Conservation (phyloP, 1,140 invertebrate genomes). For the Zeugodacus cucurbitae region DNA sequence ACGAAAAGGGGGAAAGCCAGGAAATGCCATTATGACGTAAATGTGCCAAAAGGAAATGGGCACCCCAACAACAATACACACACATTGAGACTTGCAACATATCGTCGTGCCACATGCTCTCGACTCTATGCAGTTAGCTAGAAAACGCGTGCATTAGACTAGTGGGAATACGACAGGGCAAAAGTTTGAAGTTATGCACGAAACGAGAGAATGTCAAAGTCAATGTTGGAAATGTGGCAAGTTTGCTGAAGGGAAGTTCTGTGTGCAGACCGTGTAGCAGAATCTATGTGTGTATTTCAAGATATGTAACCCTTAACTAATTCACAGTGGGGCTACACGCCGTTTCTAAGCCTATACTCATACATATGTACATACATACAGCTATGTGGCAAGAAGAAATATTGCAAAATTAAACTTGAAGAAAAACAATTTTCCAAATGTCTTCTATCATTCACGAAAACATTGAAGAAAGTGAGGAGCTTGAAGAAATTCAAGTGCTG, state of each 20-base stretch:
- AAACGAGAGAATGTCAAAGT: neutral
- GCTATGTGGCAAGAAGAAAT: neutral
- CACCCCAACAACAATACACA: neutral
- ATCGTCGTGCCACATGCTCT: too few relatives aligned
- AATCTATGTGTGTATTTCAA: neutral
- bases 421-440: neutral
- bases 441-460: neutral
- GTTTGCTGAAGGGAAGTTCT: neutral
- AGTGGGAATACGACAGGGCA: neutral
- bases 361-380: neutral
- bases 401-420: neutral
- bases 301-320: neutral
- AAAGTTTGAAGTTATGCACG: neutral
- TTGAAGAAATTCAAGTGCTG: neutral
- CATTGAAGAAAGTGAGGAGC: neutral
- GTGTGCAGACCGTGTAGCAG: neutral
- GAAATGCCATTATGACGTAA: slow-evolving; percentile 4
- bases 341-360: neutral
- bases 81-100: neutral
- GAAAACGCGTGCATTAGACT: neutral
- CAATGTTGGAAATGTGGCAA: neutral
- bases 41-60: neutral
- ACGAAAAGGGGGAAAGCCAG: neutral
- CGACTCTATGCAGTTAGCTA: neutral
- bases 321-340: neutral